A percentile compares a stretch with the other conserved stretches of the same genome.
These are phyloP conservation scores for Bovichtus variegatus DNA, from an alignment of 2,797 vertebrate genomes.

Conservation along the genomic window DNA sequence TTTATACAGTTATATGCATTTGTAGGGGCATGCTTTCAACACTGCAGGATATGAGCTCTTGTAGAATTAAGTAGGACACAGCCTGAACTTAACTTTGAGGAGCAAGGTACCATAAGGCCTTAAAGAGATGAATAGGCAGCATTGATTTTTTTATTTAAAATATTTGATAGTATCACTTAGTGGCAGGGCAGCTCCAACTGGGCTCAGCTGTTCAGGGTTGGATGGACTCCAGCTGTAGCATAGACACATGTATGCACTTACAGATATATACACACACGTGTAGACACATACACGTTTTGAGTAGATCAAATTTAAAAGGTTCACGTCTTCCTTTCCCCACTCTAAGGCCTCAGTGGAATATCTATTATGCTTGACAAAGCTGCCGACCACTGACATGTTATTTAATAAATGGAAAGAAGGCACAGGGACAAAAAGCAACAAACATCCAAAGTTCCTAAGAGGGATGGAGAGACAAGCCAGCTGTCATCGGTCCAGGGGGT, in stretches of 20 bases:
- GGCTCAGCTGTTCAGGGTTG: constrained; percentile 73
- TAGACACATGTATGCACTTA: constrained; percentile 69
- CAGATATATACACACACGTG: constrained; percentile 44
- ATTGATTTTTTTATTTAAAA: constrained; percentile 81
- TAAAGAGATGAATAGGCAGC: constrained; percentile 78
- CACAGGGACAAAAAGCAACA: constrained; percentile 79
- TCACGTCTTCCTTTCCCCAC: constrained; percentile 74
- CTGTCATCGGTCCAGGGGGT: constrained; percentile 86
- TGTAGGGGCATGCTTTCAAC: constrained; percentile 7
- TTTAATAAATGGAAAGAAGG: constrained; percentile 87
- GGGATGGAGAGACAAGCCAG: constrained; percentile 82
- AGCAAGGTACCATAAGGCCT: constrained; percentile 68
- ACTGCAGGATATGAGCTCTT: constrained; percentile 44
- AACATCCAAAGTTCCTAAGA: constrained; percentile 83
- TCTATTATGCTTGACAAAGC: constrained; percentile 86
- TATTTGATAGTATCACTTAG: constrained; percentile 84
- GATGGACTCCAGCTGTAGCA: constrained; percentile 76
- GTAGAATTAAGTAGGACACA: constrained; percentile 55
- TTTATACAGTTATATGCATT: neutral
- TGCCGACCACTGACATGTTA: constrained; percentile 87
- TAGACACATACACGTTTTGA: constrained; percentile 62
- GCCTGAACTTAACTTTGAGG: constrained; percentile 65
- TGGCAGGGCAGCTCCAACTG: constrained; percentile 62
- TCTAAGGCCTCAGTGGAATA: constrained; percentile 81
- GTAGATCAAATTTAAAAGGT: constrained; percentile 85